Conservation (phyloP, 1,140 invertebrate genomes). For the Coenobita brevimanus region DNA sequence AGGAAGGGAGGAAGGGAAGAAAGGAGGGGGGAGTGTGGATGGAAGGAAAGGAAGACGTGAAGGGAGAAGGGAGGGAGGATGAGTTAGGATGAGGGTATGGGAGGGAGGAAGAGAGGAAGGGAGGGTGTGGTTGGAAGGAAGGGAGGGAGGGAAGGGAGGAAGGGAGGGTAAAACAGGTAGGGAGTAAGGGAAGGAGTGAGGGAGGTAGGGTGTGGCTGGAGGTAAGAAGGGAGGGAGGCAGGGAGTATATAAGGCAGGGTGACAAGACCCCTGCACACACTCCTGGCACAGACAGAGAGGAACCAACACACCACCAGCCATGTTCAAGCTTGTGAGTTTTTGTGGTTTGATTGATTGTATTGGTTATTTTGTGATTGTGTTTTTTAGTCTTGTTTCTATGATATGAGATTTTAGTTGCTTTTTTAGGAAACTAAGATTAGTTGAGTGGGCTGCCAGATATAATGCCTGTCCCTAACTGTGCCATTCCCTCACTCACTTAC, state of each 20-base stretch:
- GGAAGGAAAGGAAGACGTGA: too few relatives aligned
- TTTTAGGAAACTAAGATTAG: too few relatives aligned
- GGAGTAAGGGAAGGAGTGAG: background rate
- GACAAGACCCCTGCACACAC: background rate
- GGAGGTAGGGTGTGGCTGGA: background rate
- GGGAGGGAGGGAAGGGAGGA: slow-evolving; percentile 1
- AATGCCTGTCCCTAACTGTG: too few relatives aligned
- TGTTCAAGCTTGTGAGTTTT: background rate
- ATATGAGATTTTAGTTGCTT: too few relatives aligned
- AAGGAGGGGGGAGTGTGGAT: background rate
- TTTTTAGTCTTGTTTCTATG: too few relatives aligned
- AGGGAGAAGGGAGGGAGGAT: background rate
- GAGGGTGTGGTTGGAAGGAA: too few relatives aligned
- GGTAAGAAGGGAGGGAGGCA: background rate
- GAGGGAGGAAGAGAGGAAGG: too few relatives aligned
- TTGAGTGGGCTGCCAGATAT: too few relatives aligned
- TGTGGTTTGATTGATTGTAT: background rate
- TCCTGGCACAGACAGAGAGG: too few relatives aligned
- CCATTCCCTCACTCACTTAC: too few relatives aligned
- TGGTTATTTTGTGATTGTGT: too few relatives aligned
- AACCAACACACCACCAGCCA: too few relatives aligned
- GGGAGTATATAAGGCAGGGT: background rate
- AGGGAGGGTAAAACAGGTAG: background rate
- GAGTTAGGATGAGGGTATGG: background rate
- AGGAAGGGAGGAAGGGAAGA: background rate